Base-by-base conservation (phyloP, 30 jellyfish, hydroid and myxozoan genomes). In the Hydra vulgaris region DNA sequence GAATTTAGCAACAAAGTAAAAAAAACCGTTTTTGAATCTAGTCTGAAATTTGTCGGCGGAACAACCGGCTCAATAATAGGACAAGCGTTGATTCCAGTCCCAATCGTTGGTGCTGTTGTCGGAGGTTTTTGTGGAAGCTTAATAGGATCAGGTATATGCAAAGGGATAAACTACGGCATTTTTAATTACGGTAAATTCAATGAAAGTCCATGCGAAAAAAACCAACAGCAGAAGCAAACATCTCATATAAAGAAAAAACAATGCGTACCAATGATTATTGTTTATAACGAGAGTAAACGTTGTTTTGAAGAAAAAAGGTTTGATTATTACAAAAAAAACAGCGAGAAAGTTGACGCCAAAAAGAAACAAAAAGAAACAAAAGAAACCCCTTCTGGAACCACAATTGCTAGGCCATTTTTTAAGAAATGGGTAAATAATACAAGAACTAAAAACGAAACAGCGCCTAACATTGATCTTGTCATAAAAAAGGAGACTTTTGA, bases 51-150 rank as follows among this genome's bases (percentile, higher is more conserved):
- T 70, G 95, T 92, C 68, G 98, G 98, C 19, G 96, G 98, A 54
- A 92, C 98, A 26, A 87, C 98, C 7, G 98, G 98, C 7, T 88
- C 96, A n/a, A 89, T 92, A 67, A 93, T 92, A 52, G 98, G 98
- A 20, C 98, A 92, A 77, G 54, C 85, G 61, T 75, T 92, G 83
- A 92, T 92, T 17, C 98, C 98, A 8, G 94, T 92, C 25, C 98
- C 98, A 4, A 95, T 86, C 17, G 80, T 92, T 25, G 98, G 98
- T 1, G 98, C 98, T 26, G 87, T 92, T 76, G 95, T 92, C 1
- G 98, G 98, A 17, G 98, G 98, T 15, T 83, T 92, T 8, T 92
- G 98, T 73, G 98, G 98, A 53, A 92, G 98, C 79, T 74, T 92
- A 61, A 87, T 92, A 67, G 98, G 98, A 8, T 78, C 96, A 0